Evolutionary conservation across 53 echinoderm and acorn worm genomes (phyloP).

Genomic region (Actinopyga echinites): DNA sequence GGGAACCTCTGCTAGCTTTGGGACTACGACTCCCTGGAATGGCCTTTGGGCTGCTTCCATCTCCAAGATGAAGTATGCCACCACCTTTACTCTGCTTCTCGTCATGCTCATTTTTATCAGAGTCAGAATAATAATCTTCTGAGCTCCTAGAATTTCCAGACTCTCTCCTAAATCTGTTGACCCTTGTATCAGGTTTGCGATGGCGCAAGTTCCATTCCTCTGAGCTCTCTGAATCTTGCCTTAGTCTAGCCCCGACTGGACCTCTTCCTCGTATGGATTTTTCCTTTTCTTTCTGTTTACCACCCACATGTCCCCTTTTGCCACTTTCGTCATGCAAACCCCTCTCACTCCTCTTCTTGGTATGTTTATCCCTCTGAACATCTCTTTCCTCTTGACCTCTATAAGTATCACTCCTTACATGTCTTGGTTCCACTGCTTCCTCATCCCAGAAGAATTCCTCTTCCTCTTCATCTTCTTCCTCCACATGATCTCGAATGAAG

Average conservation of each 20-base stretch:
- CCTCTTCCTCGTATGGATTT: conserved; percentile 6
- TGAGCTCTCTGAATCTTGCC: conserved; percentile 36
- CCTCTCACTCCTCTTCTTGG: neutral
- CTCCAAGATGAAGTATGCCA: conserved; percentile 20
- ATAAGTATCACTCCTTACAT: neutral
- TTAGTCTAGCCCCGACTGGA: conserved; percentile 6
- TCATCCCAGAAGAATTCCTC: conserved; percentile 39
- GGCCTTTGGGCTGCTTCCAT: neutral
- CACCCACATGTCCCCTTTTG: neutral
- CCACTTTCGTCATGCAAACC: too few species aligned
- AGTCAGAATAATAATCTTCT: conserved; percentile 17
- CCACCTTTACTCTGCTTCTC: conserved; percentile 24
- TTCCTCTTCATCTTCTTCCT: neutral
- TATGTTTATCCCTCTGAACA: neutral
- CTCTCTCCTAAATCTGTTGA: neutral
- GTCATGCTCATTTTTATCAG: conserved; percentile 29
- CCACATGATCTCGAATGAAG: neutral
- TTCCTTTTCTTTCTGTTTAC: neutral
- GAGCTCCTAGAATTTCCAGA: conserved; percentile 38
- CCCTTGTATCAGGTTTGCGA: neutral
- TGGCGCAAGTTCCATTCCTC: neutral
- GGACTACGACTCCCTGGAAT: neutral
- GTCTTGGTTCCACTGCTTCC: neutral
- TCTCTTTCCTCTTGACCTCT: neutral
- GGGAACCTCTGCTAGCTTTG: neutral